phyloP scores from a whole-genome alignment of 2,888 invertebrate genomes.

The Dioctria rufipes region DNA sequence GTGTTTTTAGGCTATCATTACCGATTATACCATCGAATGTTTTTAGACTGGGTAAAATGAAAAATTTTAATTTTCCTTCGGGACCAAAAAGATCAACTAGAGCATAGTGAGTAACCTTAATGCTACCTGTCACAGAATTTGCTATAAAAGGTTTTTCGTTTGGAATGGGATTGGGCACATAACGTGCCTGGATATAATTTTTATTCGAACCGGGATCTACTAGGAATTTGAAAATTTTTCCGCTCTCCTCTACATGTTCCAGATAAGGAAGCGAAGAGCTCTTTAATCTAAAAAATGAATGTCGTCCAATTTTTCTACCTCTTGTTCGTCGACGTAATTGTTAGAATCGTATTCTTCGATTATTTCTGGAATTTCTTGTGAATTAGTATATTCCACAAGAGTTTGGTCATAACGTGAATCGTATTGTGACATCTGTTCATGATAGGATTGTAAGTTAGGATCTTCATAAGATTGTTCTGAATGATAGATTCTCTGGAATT shows the following conservation, averaged over 20 bases:
- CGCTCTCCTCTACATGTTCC: neutral
- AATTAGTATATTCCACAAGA: too few relatives aligned
- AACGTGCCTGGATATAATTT: neutral
- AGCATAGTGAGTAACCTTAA: neutral
- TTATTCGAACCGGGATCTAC: neutral
- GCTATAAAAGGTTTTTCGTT: constrained; percentile 7
- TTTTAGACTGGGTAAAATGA: neutral
- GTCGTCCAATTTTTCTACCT: too few relatives aligned
- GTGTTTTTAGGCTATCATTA: neutral
- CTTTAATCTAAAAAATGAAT: too few relatives aligned
- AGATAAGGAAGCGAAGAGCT: too few relatives aligned
- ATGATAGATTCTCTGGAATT: too few relatives aligned
- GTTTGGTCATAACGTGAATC: too few relatives aligned
- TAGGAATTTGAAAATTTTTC: neutral
- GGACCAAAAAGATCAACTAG: constrained; percentile 2
- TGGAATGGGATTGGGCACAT: neutral
- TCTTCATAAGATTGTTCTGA: too few relatives aligned
- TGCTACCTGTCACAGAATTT: neutral
- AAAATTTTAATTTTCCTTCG: constrained; percentile 17
- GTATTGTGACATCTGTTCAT: too few relatives aligned
- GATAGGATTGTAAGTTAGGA: too few relatives aligned
- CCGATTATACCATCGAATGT: neutral
- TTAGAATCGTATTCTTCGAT: too few relatives aligned
- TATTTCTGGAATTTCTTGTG: too few relatives aligned
- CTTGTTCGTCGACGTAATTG: too few relatives aligned